Percentiles rank a stretch among this genome's conserved stretches.
phyloP scores from a whole-genome alignment of 2,888 invertebrate species.

The Leptinotarsa peninsularis region DNA sequence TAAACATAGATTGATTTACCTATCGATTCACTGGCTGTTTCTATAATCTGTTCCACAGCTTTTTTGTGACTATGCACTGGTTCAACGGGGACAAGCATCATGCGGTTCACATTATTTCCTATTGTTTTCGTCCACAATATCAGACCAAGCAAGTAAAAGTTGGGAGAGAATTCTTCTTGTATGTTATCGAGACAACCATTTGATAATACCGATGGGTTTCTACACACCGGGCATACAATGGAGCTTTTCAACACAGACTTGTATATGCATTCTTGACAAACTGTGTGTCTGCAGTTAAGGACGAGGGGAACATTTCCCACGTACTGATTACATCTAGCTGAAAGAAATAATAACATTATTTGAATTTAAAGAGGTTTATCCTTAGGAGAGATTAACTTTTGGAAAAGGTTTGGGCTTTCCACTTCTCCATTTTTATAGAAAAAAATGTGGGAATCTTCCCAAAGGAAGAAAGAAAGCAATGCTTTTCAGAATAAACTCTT shows the following conservation, averaged over 20 bases:
- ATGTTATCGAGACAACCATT: slow-evolving; percentile 44
- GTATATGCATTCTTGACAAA: slow-evolving; percentile 75
- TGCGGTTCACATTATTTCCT: slow-evolving; percentile 22
- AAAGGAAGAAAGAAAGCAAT: neutral
- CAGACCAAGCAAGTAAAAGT: slow-evolving; percentile 62
- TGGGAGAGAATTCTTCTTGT: slow-evolving; percentile 60
- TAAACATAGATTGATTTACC: neutral
- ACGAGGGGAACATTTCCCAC: slow-evolving; percentile 69
- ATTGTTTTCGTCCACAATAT: slow-evolving; percentile 48
- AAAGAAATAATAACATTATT: slow-evolving; percentile 21
- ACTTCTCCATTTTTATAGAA: too few relatives aligned
- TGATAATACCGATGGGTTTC: slow-evolving; percentile 59
- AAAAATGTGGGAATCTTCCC: neutral
- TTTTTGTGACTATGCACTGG: neutral
- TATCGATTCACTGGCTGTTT: neutral
- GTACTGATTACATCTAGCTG: slow-evolving; percentile 47
- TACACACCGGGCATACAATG: slow-evolving; percentile 69
- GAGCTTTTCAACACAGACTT: slow-evolving; percentile 55
- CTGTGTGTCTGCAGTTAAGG: slow-evolving; percentile 75
- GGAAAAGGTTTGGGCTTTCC: too few relatives aligned
- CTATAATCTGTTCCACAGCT: neutral
- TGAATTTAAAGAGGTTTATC: neutral
- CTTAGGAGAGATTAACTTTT: too few relatives aligned
- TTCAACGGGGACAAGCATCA: slow-evolving; percentile 32
- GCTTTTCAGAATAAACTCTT: neutral